phyloP scores from a whole-genome alignment of 2,113 vertebrate genomes.

The Antechinus stuartii region DNA sequence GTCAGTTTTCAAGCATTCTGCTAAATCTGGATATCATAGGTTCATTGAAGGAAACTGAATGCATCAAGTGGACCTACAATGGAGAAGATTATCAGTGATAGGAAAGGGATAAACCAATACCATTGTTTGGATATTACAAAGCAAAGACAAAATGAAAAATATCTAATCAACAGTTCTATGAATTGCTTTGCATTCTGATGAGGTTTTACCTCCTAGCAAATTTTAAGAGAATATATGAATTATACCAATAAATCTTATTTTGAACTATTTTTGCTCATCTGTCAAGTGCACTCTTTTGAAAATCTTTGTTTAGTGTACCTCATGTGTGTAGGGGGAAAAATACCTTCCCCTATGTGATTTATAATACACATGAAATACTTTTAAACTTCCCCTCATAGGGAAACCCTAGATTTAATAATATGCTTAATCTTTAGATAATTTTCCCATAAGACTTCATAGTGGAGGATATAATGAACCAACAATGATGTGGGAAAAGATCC shows the following conservation, averaged over 20 bases:
- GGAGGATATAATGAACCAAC: neutral
- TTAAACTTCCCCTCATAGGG: neutral
- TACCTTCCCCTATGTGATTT: neutral
- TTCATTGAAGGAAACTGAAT: too few species aligned
- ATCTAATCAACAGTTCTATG: too few species aligned
- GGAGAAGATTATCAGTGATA: too few species aligned
- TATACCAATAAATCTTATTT: neutral
- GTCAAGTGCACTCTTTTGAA: neutral
- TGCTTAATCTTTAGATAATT: neutral
- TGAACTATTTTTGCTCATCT: neutral
- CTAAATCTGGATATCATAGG: too few species aligned
- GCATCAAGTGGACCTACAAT: too few species aligned
- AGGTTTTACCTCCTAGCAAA: neutral
- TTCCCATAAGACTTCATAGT: neutral
- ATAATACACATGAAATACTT: neutral
- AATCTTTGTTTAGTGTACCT: neutral
- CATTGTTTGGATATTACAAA: too few species aligned
- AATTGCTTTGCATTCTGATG: too few species aligned
- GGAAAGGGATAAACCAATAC: too few species aligned
- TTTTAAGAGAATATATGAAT: neutral
- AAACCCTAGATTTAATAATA: neutral
- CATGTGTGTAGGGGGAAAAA: neutral
- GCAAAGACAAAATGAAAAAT: too few species aligned
- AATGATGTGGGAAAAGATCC: neutral
- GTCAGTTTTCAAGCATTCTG: too few species aligned